Base-by-base conservation (phyloP, 2,888 invertebrate species). In the Pasiphila rectangulata region DNA sequence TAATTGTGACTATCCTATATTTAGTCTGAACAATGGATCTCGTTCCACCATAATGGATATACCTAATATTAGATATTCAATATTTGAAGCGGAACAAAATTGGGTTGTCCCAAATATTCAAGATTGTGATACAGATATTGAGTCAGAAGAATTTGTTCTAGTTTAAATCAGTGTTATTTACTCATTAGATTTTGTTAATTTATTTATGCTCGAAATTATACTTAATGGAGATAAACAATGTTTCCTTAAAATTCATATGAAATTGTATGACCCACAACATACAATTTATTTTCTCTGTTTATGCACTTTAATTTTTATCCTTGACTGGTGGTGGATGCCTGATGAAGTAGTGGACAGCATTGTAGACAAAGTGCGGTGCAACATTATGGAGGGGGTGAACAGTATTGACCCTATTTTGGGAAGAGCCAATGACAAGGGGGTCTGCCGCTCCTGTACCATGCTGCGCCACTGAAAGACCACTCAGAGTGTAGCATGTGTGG, bases 401-500 rank as follows among this genome's bases (percentile, higher is more conserved):
- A 56, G 92, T 90, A 63, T 91, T 92, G 46, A 96, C 78, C 84
- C 94, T 92, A 81, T 96, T 96, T 46, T 83, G 81, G 2, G 90
- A 83, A 43, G 90, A 80, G 4, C 96, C 95, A 17, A 95, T 83
- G 34, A 95, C 79, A 49, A 87, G 80, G 1, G 90, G 86, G 46
- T 90, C 82, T 9, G 80, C 75, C 3, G 72, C 71, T 3, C 86
- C 83, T 2, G 80, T 81, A 29, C 88, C 87, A 76, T 96, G 94
- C 75, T 99, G 99, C 1, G 98, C 95, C 48, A 99, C 91, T 9
- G 98, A 95, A 32, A 99, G 89, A 2, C 99, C 99, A 82, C 98
- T 97, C 34, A 99, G 86, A 1, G 95, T 94, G 73, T 99, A 99
- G 81, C 99, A 99, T 0, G 98, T 98, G 81, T 99, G 99, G 79